Evolutionary conservation across 2,888 invertebrate genomes (phyloP).

Genomic region (Parapristionchus giblindavisi): DNA sequence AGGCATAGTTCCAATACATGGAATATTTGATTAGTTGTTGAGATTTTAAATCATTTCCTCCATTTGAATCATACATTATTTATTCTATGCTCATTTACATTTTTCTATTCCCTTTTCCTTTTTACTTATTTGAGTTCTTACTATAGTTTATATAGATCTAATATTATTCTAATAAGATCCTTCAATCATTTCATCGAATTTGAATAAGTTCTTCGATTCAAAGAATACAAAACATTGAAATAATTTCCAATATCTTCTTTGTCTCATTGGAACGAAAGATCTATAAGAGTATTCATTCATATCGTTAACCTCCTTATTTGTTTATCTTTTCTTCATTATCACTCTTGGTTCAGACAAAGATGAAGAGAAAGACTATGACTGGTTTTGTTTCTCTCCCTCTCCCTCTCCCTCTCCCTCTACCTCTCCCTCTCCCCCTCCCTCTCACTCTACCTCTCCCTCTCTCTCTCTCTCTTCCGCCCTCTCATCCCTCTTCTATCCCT

Average conservation of each 20-base stretch:
- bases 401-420: neutral
- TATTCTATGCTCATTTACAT: neutral
- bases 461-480: neutral
- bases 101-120: constrained; percentile 10
- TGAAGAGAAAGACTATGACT: neutral
- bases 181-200: neutral
- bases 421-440: neutral
- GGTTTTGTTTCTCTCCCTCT: constrained; percentile 5
- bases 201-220: neutral
- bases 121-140: neutral
- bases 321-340: constrained; percentile 6
- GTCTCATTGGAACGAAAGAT: constrained; percentile 1
- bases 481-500: neutral
- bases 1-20: constrained; percentile 1
- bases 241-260: neutral
- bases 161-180: constrained; percentile 4
- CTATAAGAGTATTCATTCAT: no score
- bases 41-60: neutral
- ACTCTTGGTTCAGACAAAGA: neutral
- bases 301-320: neutral
- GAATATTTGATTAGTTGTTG: neutral
- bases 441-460: neutral
- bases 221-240: no score
- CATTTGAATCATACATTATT: constrained; percentile 19
- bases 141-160: constrained; percentile 4